phyloP scores from a whole-genome alignment of 2,113 vertebrate genomes.

The Cyrtonyx montezumae region DNA sequence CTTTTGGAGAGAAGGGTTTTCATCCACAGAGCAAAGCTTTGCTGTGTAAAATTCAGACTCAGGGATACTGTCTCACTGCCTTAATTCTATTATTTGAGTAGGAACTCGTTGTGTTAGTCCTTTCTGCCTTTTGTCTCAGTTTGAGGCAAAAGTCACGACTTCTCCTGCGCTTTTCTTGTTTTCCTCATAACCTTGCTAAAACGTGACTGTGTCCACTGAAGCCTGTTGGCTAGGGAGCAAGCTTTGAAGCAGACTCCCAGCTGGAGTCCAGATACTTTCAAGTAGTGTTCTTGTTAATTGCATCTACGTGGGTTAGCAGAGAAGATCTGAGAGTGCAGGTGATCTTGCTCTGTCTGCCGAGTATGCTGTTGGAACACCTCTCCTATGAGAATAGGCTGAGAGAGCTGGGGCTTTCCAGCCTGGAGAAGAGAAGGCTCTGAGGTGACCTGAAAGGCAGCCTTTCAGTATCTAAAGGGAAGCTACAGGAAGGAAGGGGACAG shows the following conservation, averaged over 20 bases:
- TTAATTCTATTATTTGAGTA: not conserved
- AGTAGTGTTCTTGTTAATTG: slow-evolving; percentile 9
- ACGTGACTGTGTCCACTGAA: not conserved
- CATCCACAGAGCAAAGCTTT: not conserved
- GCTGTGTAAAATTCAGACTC: not conserved
- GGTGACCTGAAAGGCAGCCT: no score
- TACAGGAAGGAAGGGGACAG: no score
- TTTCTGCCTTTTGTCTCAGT: not conserved
- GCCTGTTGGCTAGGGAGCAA: not conserved
- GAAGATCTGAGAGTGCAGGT: not conserved
- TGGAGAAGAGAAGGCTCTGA: no score
- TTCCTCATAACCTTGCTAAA: not conserved
- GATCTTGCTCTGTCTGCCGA: slow-evolving; percentile 24
- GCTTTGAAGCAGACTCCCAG: not conserved
- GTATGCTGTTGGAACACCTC: not conserved
- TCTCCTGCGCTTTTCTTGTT: not conserved
- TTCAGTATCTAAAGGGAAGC: no score
- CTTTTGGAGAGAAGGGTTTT: not conserved
- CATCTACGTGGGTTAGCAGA: not conserved
- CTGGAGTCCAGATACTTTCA: not conserved
- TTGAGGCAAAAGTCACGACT: not conserved
- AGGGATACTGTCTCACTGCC: not conserved
- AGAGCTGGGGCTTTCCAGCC: no score
- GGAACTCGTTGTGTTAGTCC: not conserved
- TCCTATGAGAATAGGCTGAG: no score